Percentiles rank a stretch among this genome's conserved stretches.
These are phyloP conservation scores for Pteromalus puparum DNA, from an alignment of 1,140 invertebrate species.

Conservation along the genomic window DNA sequence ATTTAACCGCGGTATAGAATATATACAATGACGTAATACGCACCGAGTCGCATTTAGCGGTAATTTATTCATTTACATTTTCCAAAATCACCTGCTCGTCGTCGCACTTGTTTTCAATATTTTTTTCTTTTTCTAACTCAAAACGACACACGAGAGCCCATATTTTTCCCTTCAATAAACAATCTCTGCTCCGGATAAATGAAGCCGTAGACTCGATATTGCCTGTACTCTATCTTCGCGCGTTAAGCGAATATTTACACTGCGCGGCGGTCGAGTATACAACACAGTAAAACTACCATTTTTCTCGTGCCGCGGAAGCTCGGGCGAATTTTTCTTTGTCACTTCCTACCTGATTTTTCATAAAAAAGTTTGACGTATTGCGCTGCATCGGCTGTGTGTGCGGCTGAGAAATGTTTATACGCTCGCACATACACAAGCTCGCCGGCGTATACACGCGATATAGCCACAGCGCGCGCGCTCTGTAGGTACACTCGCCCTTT, in stretches of 20 bases:
- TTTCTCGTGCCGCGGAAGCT: background rate
- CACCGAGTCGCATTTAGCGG: no score
- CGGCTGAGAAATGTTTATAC: background rate
- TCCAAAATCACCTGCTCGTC: no score
- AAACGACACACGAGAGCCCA: no score
- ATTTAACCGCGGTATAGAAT: background rate
- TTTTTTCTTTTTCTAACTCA: no score
- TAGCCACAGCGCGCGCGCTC: background rate
- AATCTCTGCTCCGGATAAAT: slow-evolving; percentile 10
- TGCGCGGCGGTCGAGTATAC: background rate
- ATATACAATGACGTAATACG: no score
- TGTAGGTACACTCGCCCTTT: background rate
- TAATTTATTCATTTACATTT: no score
- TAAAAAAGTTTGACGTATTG: slow-evolving; percentile 16
- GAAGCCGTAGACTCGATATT: slow-evolving; percentile 8
- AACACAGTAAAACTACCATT: background rate
- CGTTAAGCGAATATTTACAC: slow-evolving; percentile 13
- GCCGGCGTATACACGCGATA: background rate
- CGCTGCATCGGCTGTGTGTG: background rate
- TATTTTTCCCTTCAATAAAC: background rate
- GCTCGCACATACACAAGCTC: background rate
- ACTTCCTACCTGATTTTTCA: slow-evolving; percentile 15
- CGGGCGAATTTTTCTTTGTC: slow-evolving; percentile 23
- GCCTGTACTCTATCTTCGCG: background rate
- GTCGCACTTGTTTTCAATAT: no score